Evolutionary conservation across 2,888 invertebrate genomes (phyloP).

Genomic region (Mythimna impura): DNA sequence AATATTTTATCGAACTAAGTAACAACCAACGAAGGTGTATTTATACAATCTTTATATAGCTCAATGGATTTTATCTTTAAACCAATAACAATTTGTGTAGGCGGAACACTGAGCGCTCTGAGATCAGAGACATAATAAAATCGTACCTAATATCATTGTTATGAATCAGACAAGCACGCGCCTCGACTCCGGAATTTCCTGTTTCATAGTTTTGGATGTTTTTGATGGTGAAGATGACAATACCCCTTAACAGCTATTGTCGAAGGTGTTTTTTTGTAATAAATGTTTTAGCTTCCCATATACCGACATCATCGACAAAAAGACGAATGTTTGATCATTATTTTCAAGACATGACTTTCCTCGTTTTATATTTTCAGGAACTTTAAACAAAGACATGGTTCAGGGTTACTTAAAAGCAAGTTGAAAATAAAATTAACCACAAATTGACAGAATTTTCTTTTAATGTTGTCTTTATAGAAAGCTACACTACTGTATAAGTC

Average conservation of each 20-base stretch:
- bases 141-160: slow-evolving; percentile 4
- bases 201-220: background rate
- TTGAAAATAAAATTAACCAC: background rate
- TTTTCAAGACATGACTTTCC: background rate
- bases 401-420: background rate
- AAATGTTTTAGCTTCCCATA: no score
- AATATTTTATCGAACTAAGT: slow-evolving; percentile 18
- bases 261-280: no score
- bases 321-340: background rate
- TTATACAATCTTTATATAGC: slow-evolving; percentile 10
- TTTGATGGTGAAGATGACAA: background rate
- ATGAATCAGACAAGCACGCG: slow-evolving; percentile 5
- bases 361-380: background rate
- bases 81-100: slow-evolving; percentile 17
- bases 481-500: background rate
- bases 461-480: background rate
- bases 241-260: background rate
- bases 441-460: background rate
- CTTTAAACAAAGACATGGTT: background rate
- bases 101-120: background rate
- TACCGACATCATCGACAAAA: background rate
- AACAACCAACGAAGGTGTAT: background rate
- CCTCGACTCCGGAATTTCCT: background rate
- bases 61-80: slow-evolving; percentile 11
- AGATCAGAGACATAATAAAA: background rate